Conservation (phyloP, 2,797 vertebrate genomes). For the Muraenolepis orangiensis region DNA sequence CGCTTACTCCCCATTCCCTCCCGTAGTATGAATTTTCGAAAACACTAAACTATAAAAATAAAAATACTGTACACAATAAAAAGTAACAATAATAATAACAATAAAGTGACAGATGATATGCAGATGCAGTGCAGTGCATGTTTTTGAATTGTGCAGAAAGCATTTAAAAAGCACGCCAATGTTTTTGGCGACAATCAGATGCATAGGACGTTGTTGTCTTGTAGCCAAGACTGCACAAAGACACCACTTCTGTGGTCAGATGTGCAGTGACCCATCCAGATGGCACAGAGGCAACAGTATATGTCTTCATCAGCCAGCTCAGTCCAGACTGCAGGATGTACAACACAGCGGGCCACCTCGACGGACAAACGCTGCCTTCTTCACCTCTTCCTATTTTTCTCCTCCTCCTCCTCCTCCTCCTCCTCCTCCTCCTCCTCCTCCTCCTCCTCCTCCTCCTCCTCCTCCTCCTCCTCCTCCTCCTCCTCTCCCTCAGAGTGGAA, state of each 20-base stretch:
- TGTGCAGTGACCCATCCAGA: background rate
- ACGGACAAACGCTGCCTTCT: background rate
- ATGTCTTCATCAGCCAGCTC: background rate
- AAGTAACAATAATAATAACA: no score
- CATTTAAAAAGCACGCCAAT: no score
- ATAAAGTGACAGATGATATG: no score
- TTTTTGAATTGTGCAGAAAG: no score
- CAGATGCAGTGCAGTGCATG: no score
- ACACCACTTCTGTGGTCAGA: background rate
- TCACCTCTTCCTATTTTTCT: background rate
- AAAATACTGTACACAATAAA: no score
- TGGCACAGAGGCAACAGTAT: background rate
- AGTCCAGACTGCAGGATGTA: background rate
- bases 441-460: background rate
- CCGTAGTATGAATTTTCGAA: no score
- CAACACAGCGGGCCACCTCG: background rate
- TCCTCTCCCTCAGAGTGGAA: constrained; percentile 79
- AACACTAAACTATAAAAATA: no score
- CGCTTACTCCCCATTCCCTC: no score
- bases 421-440: background rate
- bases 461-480: background rate
- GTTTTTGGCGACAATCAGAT: no score
- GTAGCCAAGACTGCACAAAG: background rate
- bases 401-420: background rate
- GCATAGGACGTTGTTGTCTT: no score